These are phyloP conservation scores for Ceratosolen solmsi DNA, from an alignment of 1,140 invertebrate species.

Conservation along the genomic window DNA sequence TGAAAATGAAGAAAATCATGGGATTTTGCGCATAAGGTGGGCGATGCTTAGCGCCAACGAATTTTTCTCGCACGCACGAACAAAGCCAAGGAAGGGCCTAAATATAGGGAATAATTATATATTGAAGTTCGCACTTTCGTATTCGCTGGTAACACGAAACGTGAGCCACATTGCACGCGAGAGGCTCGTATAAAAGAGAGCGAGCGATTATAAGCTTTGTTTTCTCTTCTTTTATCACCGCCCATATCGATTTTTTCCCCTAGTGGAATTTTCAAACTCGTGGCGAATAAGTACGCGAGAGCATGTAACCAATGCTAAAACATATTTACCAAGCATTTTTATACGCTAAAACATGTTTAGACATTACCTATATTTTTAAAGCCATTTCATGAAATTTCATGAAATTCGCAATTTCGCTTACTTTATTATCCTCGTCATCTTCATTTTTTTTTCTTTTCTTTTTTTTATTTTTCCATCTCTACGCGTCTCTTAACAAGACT, in stretches of 20 bases:
- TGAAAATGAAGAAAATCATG: not conserved
- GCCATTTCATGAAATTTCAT: too few relatives aligned
- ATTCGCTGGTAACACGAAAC: not conserved
- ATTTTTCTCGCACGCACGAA: not conserved
- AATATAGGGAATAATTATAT: conserved; percentile 26
- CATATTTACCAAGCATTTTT: not conserved
- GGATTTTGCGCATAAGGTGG: not conserved
- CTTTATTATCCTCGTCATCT: too few relatives aligned
- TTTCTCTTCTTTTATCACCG: conserved; percentile 21
- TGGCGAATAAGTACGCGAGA: not conserved
- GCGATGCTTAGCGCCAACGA: not conserved
- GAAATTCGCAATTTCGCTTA: too few relatives aligned
- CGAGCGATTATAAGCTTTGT: not conserved
- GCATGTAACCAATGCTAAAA: not conserved
- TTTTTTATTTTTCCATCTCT: too few relatives aligned
- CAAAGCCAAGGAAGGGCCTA: not conserved
- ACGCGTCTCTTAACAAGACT: too few relatives aligned
- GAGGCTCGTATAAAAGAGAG: not conserved
- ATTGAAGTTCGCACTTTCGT: conserved; percentile 20
- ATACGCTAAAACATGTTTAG: not conserved
- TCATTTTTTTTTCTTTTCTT: too few relatives aligned
- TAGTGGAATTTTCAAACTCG: conserved; percentile 8
- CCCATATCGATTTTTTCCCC: conserved; percentile 23
- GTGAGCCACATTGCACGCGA: conserved; percentile 5
- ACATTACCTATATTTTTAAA: too few relatives aligned